Evolutionary conservation across 2,888 invertebrate genomes (phyloP).

Genomic region (Apocheima hispidaria): DNA sequence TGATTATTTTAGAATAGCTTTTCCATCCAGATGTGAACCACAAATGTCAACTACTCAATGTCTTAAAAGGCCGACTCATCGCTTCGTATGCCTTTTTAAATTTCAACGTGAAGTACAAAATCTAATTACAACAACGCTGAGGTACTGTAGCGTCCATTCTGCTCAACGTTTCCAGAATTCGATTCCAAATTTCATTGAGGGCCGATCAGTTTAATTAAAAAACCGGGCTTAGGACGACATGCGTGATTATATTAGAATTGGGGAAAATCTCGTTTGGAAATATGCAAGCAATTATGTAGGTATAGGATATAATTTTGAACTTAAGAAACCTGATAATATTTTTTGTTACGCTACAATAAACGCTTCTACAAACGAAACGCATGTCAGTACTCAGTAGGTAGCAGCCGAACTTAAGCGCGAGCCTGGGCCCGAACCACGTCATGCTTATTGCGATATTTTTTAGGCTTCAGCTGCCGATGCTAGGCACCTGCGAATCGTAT

Average conservation of each 20-base stretch:
- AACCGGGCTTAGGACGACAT: not conserved
- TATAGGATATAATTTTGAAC: not conserved
- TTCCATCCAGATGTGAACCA: not conserved
- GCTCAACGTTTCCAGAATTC: conserved; percentile 7
- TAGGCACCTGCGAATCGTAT: too few relatives aligned
- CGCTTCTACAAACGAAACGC: too few relatives aligned
- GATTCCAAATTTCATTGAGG: conserved; percentile 13
- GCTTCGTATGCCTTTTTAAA: not conserved
- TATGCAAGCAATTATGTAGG: not conserved
- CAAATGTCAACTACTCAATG: not conserved
- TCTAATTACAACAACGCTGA: conserved; percentile 16
- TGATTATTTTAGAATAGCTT: not conserved
- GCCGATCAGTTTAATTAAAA: conserved; percentile 9
- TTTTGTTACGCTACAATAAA: not conserved
- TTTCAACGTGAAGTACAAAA: conserved; percentile 13
- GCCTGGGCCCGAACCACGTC: too few relatives aligned
- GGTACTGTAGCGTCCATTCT: conserved; percentile 6
- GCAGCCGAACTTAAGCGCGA: too few relatives aligned
- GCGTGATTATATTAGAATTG: not conserved
- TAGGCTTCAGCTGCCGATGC: too few relatives aligned
- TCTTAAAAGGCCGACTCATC: not conserved
- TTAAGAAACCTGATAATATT: not conserved
- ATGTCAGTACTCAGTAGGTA: too few relatives aligned
- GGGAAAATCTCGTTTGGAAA: not conserved
- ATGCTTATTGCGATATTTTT: too few relatives aligned